A percentile compares a stretch with the other conserved stretches of the same genome.
Conservation (phyloP, 2,797 vertebrate genomes). For the Pterois miles region DNA sequence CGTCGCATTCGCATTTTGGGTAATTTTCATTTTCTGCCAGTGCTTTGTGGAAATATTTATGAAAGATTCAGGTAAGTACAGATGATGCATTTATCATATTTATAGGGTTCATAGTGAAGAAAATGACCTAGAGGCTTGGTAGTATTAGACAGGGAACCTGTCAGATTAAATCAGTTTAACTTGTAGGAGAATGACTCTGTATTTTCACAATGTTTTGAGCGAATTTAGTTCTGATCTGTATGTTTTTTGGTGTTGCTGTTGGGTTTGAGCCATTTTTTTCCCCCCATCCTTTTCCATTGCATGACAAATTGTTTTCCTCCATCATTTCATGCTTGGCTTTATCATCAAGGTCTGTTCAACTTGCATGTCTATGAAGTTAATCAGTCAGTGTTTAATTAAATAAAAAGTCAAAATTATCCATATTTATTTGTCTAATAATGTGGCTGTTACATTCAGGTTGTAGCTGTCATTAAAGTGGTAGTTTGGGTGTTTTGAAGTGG, state of each 20-base stretch:
- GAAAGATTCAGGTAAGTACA: constrained; percentile 14
- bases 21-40: neutral
- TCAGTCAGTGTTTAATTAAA: neutral
- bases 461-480: neutral
- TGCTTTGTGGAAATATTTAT: neutral
- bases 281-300: constrained; percentile 42
- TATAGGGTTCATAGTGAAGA: neutral
- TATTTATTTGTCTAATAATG: neutral
- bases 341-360: neutral
- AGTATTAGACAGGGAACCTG: neutral
- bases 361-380: neutral
- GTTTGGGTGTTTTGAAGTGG: neutral
- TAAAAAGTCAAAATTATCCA: neutral
- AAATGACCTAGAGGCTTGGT: neutral
- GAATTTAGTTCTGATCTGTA: neutral
- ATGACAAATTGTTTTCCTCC: constrained; percentile 32
- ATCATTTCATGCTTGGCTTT: constrained; percentile 21
- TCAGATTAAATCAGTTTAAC: neutral
- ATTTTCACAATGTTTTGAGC: neutral
- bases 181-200: neutral
- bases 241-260: neutral
- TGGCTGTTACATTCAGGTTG: neutral
- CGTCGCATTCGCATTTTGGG: constrained; percentile 8
- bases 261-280: neutral
- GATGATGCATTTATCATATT: neutral